These are phyloP conservation scores for Glaucomys volans DNA, from an alignment of 2,113 vertebrate species.

Conservation along the genomic window DNA sequence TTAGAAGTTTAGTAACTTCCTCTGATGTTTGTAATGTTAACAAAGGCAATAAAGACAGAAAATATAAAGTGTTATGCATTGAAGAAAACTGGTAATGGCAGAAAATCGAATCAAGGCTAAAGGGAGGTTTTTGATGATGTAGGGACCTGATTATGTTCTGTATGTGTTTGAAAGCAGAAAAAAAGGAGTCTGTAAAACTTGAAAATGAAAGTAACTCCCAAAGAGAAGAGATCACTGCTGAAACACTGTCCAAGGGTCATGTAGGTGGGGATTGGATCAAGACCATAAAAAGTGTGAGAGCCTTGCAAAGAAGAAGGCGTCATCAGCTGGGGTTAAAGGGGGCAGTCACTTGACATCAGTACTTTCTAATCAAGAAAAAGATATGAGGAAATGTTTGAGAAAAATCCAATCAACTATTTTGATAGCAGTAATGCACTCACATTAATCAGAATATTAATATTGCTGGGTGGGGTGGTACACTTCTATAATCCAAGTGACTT, in stretches of 20 bases:
- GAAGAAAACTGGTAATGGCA: not conserved
- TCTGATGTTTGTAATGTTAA: not conserved
- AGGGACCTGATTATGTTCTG: not conserved
- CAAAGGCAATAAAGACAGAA: not conserved
- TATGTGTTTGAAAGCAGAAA: not conserved
- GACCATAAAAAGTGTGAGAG: not conserved
- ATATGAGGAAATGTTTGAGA: conserved; percentile 25
- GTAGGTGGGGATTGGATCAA: not conserved
- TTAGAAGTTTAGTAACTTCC: not conserved
- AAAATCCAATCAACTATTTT: not conserved
- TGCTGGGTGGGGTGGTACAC: not conserved
- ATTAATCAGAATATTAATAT: conserved; percentile 29
- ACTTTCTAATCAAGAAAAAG: not conserved
- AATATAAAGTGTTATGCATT: not conserved
- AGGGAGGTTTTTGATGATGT: not conserved
- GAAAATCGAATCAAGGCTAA: not conserved
- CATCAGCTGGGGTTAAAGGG: not conserved
- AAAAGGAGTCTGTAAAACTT: not conserved
- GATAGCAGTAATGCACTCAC: not conserved
- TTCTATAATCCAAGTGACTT: not conserved
- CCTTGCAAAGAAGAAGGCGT: not conserved
- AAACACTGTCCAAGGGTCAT: not conserved
- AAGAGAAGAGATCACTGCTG: not conserved
- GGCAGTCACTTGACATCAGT: not conserved
- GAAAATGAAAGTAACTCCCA: not conserved